Conservation (phyloP, 2,113 vertebrate species). For the Crypturellus undulatus region DNA sequence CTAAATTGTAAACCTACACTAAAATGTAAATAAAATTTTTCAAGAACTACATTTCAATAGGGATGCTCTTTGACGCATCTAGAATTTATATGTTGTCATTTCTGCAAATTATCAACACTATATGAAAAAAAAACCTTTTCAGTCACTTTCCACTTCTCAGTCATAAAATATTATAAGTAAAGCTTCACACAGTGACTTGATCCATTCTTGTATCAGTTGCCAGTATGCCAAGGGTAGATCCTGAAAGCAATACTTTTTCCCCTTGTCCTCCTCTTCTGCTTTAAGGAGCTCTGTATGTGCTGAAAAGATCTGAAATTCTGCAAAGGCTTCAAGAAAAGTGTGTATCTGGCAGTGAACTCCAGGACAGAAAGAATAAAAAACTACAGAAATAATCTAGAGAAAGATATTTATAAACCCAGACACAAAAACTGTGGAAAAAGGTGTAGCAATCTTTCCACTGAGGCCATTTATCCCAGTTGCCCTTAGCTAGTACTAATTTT, state of each 20-base stretch:
- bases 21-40: not conserved
- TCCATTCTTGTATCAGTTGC: not conserved
- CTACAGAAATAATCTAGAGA: not conserved
- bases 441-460: not conserved
- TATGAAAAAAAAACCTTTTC: accelerated
- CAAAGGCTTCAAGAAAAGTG: conserved; percentile 24
- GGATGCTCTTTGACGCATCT: not conserved
- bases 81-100: not conserved
- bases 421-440: not conserved
- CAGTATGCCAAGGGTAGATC: not conserved
- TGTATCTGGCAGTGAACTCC: conserved; percentile 33
- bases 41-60: not conserved
- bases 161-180: not conserved
- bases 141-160: not conserved
- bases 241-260: not conserved
- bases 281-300: not conserved
- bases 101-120: not conserved
- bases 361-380: not conserved
- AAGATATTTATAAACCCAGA: conserved; percentile 35
- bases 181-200: not conserved
- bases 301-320: conserved; percentile 35
- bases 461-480: not conserved
- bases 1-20: not conserved
- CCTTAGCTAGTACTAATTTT: not conserved
- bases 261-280: not conserved